A percentile compares a stretch with the other conserved stretches of the same genome.
phyloP scores from a whole-genome alignment of 2,113 vertebrate genomes.

The Rhineura floridana region DNA sequence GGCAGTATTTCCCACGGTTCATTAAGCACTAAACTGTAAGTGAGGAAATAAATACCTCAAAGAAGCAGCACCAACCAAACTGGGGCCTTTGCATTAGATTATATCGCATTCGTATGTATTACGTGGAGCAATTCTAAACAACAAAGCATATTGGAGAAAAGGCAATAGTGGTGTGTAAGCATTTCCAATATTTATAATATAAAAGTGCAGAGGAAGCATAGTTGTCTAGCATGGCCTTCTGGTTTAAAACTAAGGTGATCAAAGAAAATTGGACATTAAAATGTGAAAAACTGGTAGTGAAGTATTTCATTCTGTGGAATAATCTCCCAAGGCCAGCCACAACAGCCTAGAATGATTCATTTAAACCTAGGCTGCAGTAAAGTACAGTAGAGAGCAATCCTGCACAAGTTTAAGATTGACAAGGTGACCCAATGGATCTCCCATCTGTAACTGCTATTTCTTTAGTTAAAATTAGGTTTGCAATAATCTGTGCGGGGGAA shows the following conservation, averaged over 20 bases:
- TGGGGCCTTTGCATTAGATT: not conserved
- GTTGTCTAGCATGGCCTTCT: not conserved
- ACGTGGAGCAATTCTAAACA: slow-evolving; percentile 21
- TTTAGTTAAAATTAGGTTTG: slow-evolving; percentile 22
- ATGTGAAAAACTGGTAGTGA: slow-evolving; percentile 20
- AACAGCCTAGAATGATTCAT: slow-evolving; percentile 6
- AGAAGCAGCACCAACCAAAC: not conserved
- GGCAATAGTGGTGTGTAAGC: slow-evolving; percentile 24
- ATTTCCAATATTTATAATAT: slow-evolving; percentile 29
- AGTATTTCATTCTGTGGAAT: not conserved
- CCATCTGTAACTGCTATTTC: slow-evolving; percentile 17
- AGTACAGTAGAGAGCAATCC: not conserved
- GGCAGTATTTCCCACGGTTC: not conserved
- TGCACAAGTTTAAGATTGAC: slow-evolving; percentile 11
- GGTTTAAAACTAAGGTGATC: slow-evolving; percentile 27
- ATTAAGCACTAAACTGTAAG: not conserved
- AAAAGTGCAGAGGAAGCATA: slow-evolving; percentile 29
- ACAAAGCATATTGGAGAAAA: slow-evolving; percentile 27
- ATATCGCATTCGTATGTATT: not conserved
- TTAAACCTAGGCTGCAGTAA: not conserved
- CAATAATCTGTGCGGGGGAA: not conserved
- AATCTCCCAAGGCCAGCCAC: not conserved
- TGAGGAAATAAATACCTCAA: not conserved
- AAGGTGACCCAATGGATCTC: not conserved
- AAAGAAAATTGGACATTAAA: slow-evolving; percentile 21